phyloP scores from a whole-genome alignment of 2,888 invertebrate species.

The Disparrhopalites patrizii region DNA sequence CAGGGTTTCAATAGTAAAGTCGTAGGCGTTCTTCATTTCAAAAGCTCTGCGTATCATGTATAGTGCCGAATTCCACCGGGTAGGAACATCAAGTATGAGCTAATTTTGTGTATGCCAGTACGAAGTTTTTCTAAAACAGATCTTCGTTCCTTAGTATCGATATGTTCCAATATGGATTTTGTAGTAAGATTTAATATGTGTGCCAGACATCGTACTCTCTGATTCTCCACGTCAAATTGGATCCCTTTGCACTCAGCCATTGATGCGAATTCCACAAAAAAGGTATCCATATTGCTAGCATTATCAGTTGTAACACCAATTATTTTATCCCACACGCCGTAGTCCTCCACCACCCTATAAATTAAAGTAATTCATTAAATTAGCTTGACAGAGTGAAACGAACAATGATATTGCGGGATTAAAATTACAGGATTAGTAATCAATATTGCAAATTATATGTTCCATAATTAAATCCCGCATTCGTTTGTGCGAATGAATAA shows the following conservation, averaged over 20 bases:
- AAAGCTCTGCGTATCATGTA: neutral
- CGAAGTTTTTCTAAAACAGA: neutral
- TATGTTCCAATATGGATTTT: neutral
- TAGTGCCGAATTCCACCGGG: neutral
- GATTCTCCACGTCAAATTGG: neutral
- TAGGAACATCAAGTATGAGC: neutral
- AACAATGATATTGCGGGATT: too few species aligned
- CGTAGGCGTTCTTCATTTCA: neutral
- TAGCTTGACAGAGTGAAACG: too few species aligned
- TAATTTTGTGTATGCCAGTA: neutral
- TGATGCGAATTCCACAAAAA: neutral
- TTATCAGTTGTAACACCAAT: conserved; percentile 5
- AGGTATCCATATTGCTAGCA: conserved; percentile 1
- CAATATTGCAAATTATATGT: too few species aligned
- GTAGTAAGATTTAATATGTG: neutral
- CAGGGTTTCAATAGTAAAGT: neutral
- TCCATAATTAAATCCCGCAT: too few species aligned
- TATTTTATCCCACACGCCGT: neutral
- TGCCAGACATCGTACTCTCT: neutral
- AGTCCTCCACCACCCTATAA: neutral
- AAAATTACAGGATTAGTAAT: too few species aligned
- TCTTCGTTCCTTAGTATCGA: neutral
- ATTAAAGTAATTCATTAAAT: neutral
- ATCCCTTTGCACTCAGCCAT: neutral
- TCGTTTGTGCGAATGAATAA: too few species aligned